Evolutionary conservation across 2,888 invertebrate species (phyloP).

Genomic region (Micropterix aruncella): DNA sequence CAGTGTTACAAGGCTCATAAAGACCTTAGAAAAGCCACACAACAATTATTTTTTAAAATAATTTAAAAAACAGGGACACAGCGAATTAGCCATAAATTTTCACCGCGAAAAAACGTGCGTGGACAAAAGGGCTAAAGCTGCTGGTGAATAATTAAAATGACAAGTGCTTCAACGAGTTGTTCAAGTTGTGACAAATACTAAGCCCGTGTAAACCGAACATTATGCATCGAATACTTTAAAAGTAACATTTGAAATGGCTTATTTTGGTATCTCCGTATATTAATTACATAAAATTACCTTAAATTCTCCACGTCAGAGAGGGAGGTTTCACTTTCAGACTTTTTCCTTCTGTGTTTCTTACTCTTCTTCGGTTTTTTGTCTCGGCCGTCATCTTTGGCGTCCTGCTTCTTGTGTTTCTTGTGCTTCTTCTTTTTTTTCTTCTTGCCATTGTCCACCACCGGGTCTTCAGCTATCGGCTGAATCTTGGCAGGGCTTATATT

Average conservation of each 20-base stretch:
- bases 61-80: no score
- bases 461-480: neutral
- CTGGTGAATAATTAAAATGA: no score
- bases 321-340: constrained; percentile 29
- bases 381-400: constrained; percentile 37
- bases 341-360: constrained; percentile 42
- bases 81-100: no score
- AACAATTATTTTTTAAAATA: no score
- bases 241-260: constrained; percentile 11
- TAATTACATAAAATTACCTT: neutral
- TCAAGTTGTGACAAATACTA: no score
- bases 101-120: no score
- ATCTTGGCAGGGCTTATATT: neutral
- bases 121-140: no score
- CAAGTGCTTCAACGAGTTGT: no score
- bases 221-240: constrained; percentile 27
- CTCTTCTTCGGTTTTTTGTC: constrained; percentile 41
- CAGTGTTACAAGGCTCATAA: no score
- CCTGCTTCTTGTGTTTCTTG: constrained; percentile 54
- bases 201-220: no score
- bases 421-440: constrained; percentile 42
- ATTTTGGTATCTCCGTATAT: constrained; percentile 3
- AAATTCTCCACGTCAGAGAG: constrained; percentile 28
- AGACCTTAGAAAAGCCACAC: no score
- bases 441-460: constrained; percentile 17